Conservation (phyloP, 2,888 invertebrate species). For the Standfussiana lucernea region DNA sequence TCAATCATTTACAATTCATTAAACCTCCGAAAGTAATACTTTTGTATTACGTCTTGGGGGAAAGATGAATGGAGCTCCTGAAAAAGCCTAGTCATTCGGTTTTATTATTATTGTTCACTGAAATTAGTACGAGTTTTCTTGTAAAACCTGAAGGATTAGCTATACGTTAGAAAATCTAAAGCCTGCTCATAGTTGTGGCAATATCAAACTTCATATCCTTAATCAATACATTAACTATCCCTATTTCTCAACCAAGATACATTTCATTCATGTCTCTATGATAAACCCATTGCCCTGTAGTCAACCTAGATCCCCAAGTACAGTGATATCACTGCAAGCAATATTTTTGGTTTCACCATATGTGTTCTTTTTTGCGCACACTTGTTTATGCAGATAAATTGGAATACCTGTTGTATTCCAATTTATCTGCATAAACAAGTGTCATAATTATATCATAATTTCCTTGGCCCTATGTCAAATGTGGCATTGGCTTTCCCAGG, state of each 20-base stretch:
- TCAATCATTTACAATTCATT: slow-evolving; percentile 43
- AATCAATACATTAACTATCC: not conserved
- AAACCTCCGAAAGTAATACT: slow-evolving; percentile 20
- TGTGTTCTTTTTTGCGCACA: not conserved
- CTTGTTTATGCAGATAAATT: too few relatives aligned
- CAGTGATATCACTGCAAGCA: slow-evolving; percentile 1
- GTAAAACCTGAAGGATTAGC: not conserved
- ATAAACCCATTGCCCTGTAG: not conserved
- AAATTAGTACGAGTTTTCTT: not conserved
- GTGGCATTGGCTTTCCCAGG: too few relatives aligned
- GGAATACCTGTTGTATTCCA: too few relatives aligned
- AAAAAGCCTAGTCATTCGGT: slow-evolving; percentile 23
- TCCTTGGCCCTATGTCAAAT: not conserved
- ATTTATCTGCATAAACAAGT: too few relatives aligned
- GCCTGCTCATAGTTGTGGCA: not conserved
- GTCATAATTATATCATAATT: not conserved
- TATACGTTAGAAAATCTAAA: not conserved
- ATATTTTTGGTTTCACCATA: not conserved
- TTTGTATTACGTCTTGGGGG: slow-evolving; percentile 10
- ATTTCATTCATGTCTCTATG: not conserved
- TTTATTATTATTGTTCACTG: slow-evolving; percentile 15
- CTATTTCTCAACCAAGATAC: not conserved
- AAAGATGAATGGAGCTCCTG: slow-evolving; percentile 21
- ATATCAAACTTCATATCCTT: not conserved
- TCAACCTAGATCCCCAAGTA: not conserved